Conservation (phyloP, 2,797 vertebrate species). For the Anableps anableps region DNA sequence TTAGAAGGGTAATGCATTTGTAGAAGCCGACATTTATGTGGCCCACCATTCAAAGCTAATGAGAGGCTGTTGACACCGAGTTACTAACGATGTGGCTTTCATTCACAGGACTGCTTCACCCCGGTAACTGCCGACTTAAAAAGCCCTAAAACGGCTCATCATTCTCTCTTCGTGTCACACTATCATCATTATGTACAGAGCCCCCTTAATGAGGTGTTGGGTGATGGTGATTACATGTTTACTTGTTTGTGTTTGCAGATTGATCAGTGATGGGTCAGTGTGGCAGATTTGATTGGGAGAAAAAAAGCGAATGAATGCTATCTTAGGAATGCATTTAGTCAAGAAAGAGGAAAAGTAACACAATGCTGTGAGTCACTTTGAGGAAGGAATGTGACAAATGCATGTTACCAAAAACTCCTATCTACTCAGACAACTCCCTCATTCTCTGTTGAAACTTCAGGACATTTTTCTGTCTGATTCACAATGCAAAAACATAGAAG, state of each 20-base stretch:
- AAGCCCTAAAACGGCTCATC: conserved; percentile 41
- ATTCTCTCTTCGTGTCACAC: conserved; percentile 27
- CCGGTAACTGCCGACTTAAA: conserved; percentile 50
- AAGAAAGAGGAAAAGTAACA: conserved; percentile 44
- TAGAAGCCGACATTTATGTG: conserved; percentile 52
- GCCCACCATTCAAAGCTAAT: conserved; percentile 59
- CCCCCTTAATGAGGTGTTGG: conserved; percentile 23
- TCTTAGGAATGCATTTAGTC: conserved; percentile 9
- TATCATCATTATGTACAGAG: conserved; percentile 40
- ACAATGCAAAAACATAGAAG: conserved; percentile 32
- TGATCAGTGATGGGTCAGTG: not conserved
- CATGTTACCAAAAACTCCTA: conserved; percentile 48
- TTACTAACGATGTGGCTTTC: conserved; percentile 69
- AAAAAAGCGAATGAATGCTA: conserved; percentile 8
- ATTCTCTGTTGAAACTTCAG: conserved; percentile 3
- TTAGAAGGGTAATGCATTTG: conserved; percentile 34
- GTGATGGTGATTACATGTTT: conserved; percentile 30
- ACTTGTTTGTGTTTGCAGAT: conserved; percentile 21
- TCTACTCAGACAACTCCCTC: conserved; percentile 36
- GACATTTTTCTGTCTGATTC: conserved; percentile 20
- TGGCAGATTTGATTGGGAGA: conserved; percentile 3
- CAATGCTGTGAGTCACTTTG: conserved; percentile 55
- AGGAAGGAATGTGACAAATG: conserved; percentile 69
- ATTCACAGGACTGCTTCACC: conserved; percentile 57
- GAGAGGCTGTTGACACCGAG: conserved; percentile 72